Conservation (phyloP, 2,797 vertebrate species). For the Buphagus erythrorhynchus region DNA sequence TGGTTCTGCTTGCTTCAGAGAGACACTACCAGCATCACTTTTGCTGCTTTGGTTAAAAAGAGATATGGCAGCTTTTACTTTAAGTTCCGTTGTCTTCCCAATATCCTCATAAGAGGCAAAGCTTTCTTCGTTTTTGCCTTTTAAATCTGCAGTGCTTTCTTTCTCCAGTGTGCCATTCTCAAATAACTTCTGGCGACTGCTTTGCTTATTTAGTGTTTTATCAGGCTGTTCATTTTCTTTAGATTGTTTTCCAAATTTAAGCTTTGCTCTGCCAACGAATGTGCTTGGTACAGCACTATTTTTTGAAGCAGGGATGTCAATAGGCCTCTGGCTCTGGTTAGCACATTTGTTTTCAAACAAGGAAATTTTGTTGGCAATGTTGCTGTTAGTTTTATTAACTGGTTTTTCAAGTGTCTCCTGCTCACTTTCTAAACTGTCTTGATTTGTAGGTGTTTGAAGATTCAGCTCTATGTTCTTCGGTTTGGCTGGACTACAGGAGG, state of each 20-base stretch:
- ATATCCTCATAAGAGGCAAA: not conserved
- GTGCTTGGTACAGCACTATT: conserved; percentile 74
- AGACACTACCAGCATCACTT: not conserved
- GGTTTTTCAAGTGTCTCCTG: conserved; percentile 74
- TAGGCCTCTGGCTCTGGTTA: conserved; percentile 68
- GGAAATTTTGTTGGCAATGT: conserved; percentile 80
- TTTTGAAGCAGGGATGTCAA: conserved; percentile 65
- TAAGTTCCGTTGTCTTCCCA: conserved; percentile 46
- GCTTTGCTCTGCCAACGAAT: conserved; percentile 77
- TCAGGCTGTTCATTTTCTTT: conserved; percentile 75
- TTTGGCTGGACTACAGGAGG: conserved; percentile 76
- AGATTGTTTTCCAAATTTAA: conserved; percentile 77
- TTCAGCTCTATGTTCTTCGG: conserved; percentile 81
- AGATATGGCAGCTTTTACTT: conserved; percentile 32
- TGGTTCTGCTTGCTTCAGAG: conserved; percentile 4
- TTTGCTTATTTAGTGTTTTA: conserved; percentile 54
- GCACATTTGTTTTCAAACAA: conserved; percentile 85
- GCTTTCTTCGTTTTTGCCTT: conserved; percentile 37
- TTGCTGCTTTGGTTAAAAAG: conserved; percentile 54
- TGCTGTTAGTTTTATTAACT: conserved; percentile 75
- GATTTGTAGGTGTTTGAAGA: conserved; percentile 72
- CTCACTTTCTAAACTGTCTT: conserved; percentile 69
- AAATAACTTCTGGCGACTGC: conserved; percentile 56
- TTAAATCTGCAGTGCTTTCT: conserved; percentile 54
- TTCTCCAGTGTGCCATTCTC: conserved; percentile 59